Evolutionary conservation across 2,888 invertebrate species (phyloP), one percentile per base, ranked within the genome.

Genomic region (Synergus gifuensis): DNA sequence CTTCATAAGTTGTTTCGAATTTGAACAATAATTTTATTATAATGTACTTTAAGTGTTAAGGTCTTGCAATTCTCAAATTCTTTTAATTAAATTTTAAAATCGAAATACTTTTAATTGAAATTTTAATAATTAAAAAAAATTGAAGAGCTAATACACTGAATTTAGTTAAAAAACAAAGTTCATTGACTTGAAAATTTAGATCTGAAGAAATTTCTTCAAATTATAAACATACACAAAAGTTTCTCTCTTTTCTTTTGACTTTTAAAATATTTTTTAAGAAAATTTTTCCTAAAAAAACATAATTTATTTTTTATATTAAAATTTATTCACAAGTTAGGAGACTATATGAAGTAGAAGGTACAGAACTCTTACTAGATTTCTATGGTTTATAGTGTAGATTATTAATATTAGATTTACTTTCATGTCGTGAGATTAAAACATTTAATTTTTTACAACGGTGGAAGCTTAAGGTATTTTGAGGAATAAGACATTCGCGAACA

Each of bases 291-390:
- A 11, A 58, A 40, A 69, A 28, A 54, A 46, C 46, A 76, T 42
- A 11, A 46, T 78, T 49, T 42, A 81, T 79, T 79, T 79, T 76
- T 76, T 73, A 80, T 79, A 64, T 77, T 77, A 78, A 16, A 78
- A 18, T 78, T 79, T 77, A 81, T 64, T 67, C 58, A 69, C 78
- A 82, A n/a, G 67, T 54, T 54, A 77, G 73, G 40, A 77, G 67
- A 64, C 76, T 60, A 18, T 83, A 73, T 60, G 62, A 42, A 64
- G 1, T 64, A 64, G 64, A 64, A 9, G 11, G 40, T 40, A 40
- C 64, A 18, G 11, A 64, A 64, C 64, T 42, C 14, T 64, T 64
- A n/a, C n/a, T n/a, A 16, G 16, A n/a, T 73, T 36, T 69, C 9
- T 49, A 54, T 49, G 40, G 36, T 28, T 69, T 62, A 14, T 64